Evolutionary conservation across 2,113 vertebrate genomes (phyloP).

Genomic region (Myrmecobius fasciatus): DNA sequence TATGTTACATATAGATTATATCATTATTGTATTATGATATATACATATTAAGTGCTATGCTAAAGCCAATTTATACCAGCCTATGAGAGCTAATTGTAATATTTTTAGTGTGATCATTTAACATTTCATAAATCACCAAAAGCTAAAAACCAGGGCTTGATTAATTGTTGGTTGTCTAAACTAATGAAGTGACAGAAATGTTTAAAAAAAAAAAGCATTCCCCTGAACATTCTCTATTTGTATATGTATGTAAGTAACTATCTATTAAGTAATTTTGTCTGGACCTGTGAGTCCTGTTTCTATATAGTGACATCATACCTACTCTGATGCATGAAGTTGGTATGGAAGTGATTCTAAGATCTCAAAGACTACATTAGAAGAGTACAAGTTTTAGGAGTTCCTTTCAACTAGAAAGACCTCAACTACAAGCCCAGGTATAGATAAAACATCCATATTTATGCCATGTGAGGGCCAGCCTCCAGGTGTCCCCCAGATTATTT

Average conservation of each 20-base stretch:
- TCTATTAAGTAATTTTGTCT: not conserved
- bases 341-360: not conserved
- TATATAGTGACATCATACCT: not conserved
- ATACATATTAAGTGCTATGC: not conserved
- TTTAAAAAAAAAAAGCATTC: not conserved
- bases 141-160: not conserved
- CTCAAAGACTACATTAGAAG: not conserved
- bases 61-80: not conserved
- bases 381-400: not conserved
- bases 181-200: not conserved
- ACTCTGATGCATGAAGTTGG: not conserved
- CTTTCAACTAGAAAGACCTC: not conserved
- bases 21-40: not conserved
- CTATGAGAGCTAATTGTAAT: not conserved
- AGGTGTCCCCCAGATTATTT: not conserved
- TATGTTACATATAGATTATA: not conserved
- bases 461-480: not conserved
- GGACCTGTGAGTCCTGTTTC: not conserved
- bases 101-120: not conserved
- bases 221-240: not conserved
- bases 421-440: not conserved
- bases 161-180: not conserved
- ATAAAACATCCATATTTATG: not conserved
- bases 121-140: not conserved
- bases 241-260: not conserved